Base-by-base conservation (phyloP, 2,888 invertebrate genomes). In the Andricus quercusramuli region DNA sequence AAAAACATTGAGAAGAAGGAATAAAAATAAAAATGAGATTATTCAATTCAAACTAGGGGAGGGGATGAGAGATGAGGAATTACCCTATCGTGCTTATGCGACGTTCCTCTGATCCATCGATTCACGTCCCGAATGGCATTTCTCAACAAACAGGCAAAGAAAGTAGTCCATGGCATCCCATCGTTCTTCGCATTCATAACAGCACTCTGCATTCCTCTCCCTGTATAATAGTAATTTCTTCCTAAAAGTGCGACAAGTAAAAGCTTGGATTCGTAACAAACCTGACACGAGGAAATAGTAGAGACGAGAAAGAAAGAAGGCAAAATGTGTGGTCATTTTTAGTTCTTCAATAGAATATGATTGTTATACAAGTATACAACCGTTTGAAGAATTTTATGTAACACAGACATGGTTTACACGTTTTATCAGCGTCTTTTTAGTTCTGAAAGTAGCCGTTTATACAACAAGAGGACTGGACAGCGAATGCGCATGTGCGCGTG, bases 61-160 rank as follows among this genome's bases (percentile, higher is more conserved):
- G 56, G 37, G 74, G 13, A n/a, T 74, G 37, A 74, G 32, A n/a
- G 32, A n/a, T 74, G 51, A 74, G 70, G 20, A 56, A 74, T 74
- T 74, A 32, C 70, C 51, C 70, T 74, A 51, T 74, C 56, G 32
- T 74, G 70, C 56, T n/a, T 74, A 74, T 32, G 70, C 25, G 70
- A 56, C 70, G 56, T 56, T 74, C 51, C 56, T 74, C 70, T 47
- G 47, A 74, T 37, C 29, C 74, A 74, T 74, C 37, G 37, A 37
- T 37, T 37, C 8, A 37, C 37, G 20, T 32, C 13, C 29, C 20
- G 5, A 3, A 56, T 56, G 56, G 56, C 20, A 74, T 74, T 74
- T 74, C 74, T n/a, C 74, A 74, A 74, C 74, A 74, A 74, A 74
- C 56, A 37, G 74, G 56, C 56, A 56, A 74, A 74, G 56, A 56